These are phyloP conservation scores for Bombyx huttoni DNA, from an alignment of 2,888 invertebrate genomes.

Conservation along the genomic window DNA sequence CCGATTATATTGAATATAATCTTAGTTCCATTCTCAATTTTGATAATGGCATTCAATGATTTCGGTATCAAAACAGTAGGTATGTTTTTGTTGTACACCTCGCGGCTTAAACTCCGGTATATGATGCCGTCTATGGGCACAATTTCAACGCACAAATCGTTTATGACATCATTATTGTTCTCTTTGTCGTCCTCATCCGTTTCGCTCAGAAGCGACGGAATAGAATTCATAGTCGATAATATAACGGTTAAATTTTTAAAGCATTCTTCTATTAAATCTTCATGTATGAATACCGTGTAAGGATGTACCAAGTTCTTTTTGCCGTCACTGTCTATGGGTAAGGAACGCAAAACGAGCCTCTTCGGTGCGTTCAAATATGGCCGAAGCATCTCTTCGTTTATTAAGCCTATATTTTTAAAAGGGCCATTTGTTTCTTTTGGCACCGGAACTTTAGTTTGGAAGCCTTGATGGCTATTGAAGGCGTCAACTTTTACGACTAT, in stretches of 20 bases:
- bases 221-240: constrained; percentile 46
- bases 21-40: constrained; percentile 69
- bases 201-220: constrained; percentile 38
- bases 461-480: constrained; percentile 39
- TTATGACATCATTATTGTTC: constrained; percentile 27
- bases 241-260: constrained; percentile 37
- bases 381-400: constrained; percentile 39
- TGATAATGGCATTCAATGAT: constrained; percentile 65
- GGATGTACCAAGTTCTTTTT: constrained; percentile 58
- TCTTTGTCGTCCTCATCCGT: constrained; percentile 25
- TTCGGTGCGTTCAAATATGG: constrained; percentile 41
- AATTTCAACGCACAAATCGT: constrained; percentile 58
- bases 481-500: constrained; percentile 54
- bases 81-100: constrained; percentile 51
- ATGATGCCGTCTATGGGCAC: constrained; percentile 49
- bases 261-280: constrained; percentile 42
- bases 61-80: constrained; percentile 68
- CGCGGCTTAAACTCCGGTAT: constrained; percentile 48
- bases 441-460: constrained; percentile 14
- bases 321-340: constrained; percentile 58
- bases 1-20: constrained; percentile 60
- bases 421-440: constrained; percentile 25
- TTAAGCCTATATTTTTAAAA: constrained; percentile 49
- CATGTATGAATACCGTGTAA: constrained; percentile 57
- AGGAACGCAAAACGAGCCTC: constrained; percentile 40